Percentiles rank a stretch among this genome's conserved stretches.
Conservation (phyloP, 2,797 vertebrate species). For the Coluber constrictor region DNA sequence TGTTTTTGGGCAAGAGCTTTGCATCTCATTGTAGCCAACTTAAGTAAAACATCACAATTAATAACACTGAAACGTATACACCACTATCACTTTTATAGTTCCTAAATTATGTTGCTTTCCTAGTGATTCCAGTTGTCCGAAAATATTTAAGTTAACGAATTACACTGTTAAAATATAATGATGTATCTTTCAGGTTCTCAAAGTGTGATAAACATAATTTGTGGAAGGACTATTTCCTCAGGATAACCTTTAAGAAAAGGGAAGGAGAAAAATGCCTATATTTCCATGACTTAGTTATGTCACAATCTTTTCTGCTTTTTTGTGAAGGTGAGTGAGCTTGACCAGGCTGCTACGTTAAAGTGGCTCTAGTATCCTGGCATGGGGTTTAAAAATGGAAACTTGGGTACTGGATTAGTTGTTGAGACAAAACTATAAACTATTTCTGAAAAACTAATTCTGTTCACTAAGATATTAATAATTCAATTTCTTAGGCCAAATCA, state of each 20-base stretch:
- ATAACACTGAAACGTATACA: slow-evolving; percentile 1
- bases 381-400: neutral
- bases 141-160: slow-evolving; percentile 15
- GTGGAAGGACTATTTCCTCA: neutral
- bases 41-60: slow-evolving; percentile 19
- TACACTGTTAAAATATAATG: neutral
- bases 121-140: neutral
- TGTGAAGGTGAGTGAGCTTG: neutral
- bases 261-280: neutral
- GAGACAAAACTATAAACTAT: neutral
- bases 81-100: slow-evolving; percentile 12
- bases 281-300: neutral
- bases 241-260: neutral
- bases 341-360: neutral
- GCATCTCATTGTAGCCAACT: slow-evolving; percentile 18
- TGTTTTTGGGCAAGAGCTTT: slow-evolving; percentile 32
- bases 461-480: neutral
- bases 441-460: neutral
- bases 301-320: neutral
- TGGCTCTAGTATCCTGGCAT: neutral
- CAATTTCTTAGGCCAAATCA: neutral
- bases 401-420: neutral
- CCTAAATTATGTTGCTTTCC: slow-evolving; percentile 23
- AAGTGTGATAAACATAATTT: slow-evolving; percentile 3
- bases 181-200: neutral